Conservation (phyloP, 2,888 invertebrate species). For the Diaperis boleti region DNA sequence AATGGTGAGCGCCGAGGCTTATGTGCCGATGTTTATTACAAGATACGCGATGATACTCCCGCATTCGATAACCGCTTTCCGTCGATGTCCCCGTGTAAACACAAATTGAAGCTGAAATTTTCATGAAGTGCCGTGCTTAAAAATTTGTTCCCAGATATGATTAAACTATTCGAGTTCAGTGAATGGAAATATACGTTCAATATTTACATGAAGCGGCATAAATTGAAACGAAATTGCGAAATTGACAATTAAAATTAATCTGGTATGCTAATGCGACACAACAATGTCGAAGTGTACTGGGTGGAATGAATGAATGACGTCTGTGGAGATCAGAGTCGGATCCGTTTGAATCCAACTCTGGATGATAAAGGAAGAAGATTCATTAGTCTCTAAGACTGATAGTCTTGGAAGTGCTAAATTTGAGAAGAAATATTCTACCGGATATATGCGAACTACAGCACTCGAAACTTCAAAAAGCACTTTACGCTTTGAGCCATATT, state of each 20-base stretch:
- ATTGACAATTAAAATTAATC: constrained; percentile 33
- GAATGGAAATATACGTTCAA: constrained; percentile 24
- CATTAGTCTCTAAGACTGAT: too few relatives aligned
- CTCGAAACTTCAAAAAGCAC: too few relatives aligned
- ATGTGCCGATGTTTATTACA: neutral
- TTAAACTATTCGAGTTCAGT: constrained; percentile 14
- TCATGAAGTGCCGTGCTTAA: constrained; percentile 21
- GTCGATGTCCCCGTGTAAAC: neutral
- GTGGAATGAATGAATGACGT: neutral
- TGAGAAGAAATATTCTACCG: too few relatives aligned
- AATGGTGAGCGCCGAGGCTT: too few relatives aligned
- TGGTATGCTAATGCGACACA: constrained; percentile 17
- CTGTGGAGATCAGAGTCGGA: neutral
- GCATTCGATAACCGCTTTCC: neutral
- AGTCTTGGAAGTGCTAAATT: too few relatives aligned
- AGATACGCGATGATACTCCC: neutral
- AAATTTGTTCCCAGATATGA: constrained; percentile 9
- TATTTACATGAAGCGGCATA: constrained; percentile 27
- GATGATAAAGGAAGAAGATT: too few relatives aligned
- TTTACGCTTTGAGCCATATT: too few relatives aligned
- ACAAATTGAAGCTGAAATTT: neutral
- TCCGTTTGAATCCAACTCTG: neutral
- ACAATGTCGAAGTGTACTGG: constrained; percentile 12
- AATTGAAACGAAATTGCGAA: constrained; percentile 16
- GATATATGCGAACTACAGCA: too few relatives aligned